phyloP scores from a whole-genome alignment of 2,113 vertebrate genomes.

The Nycticebus coucang region DNA sequence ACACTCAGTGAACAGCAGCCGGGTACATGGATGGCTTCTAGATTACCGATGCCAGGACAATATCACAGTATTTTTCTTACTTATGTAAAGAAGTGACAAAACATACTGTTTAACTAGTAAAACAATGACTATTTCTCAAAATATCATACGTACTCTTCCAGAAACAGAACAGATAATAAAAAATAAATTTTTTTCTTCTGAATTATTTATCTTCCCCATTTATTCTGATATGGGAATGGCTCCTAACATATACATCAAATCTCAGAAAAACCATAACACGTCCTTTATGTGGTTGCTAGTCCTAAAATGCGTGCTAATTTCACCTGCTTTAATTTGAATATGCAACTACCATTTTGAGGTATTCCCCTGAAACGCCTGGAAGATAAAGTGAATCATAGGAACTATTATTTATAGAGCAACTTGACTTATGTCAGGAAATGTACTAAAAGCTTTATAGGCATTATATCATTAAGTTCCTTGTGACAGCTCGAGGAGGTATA shows the following conservation, averaged over 20 bases:
- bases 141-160: not conserved
- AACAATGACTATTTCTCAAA: not conserved
- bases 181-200: not conserved
- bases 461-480: not conserved
- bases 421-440: not conserved
- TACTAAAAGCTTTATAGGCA: not conserved
- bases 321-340: not conserved
- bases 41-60: not conserved
- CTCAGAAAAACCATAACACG: not conserved
- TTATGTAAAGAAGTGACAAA: not conserved
- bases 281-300: not conserved
- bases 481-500: not conserved
- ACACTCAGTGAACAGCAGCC: not conserved
- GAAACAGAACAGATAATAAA: not conserved
- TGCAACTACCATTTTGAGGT: not conserved
- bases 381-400: not conserved
- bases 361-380: not conserved
- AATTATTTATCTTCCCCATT: not conserved
- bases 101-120: not conserved
- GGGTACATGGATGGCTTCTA: too few species aligned
- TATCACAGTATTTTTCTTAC: not conserved
- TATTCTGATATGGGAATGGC: not conserved
- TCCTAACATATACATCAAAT: not conserved
- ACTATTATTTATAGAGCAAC: not conserved
- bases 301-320: not conserved